A percentile compares a stretch with the other conserved stretches of the same genome.
Evolutionary conservation across 1,140 invertebrate genomes (phyloP).

Genomic region (Drosophila baimaii): DNA sequence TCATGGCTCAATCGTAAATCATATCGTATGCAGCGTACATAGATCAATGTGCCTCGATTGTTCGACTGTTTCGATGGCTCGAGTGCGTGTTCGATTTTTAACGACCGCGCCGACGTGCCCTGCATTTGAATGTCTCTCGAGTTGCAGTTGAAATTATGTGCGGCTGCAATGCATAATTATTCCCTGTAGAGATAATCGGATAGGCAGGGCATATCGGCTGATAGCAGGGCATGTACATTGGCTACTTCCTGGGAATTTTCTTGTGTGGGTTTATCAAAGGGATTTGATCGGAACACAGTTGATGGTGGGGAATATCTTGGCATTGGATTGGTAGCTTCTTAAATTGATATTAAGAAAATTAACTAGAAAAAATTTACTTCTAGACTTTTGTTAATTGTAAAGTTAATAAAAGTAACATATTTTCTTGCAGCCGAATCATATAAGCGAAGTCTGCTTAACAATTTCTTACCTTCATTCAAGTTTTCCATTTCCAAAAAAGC

Average conservation of each 20-base stretch:
- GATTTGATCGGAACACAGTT: background rate
- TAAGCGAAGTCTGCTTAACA: too few species aligned
- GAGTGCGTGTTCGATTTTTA: constrained; percentile 82
- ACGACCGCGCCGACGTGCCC: constrained; percentile 66
- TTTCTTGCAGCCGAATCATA: too few species aligned
- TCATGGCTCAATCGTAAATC: constrained; percentile 81
- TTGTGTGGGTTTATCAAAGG: background rate
- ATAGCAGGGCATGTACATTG: background rate
- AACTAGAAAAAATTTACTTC: too few species aligned
- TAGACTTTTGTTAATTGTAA: too few species aligned
- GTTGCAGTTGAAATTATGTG: constrained; percentile 28
- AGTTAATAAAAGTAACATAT: too few species aligned
- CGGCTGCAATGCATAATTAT: constrained; percentile 64
- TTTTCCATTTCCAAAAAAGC: too few species aligned
- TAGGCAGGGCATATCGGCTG: constrained; percentile 26
- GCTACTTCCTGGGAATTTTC: constrained; percentile 4
- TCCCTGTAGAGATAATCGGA: constrained; percentile 10
- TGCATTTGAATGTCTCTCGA: constrained; percentile 63
- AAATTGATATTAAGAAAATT: too few species aligned
- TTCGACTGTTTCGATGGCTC: constrained; percentile 55
- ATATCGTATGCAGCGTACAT: constrained; percentile 60
- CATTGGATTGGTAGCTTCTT: too few species aligned
- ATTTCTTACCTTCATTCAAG: too few species aligned
- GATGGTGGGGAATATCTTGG: background rate
- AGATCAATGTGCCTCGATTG: constrained; percentile 79